phyloP scores from a whole-genome alignment of 2,888 invertebrate genomes.

The Agonopterix arenella region DNA sequence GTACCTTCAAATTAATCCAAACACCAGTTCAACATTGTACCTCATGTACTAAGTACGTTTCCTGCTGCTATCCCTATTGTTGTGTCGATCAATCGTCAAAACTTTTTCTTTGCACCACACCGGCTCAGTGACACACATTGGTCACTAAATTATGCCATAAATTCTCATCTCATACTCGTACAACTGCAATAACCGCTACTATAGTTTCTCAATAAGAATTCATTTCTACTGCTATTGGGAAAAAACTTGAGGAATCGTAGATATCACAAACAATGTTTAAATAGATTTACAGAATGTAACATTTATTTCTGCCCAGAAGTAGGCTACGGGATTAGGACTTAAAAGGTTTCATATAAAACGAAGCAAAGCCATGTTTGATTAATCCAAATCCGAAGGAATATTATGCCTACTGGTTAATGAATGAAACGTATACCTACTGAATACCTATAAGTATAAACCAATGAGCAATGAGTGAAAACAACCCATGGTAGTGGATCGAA shows the following conservation, averaged over 20 bases:
- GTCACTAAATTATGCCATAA: slow-evolving; percentile 42
- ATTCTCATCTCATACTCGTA: slow-evolving; percentile 31
- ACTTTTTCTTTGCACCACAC: slow-evolving; percentile 19
- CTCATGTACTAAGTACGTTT: neutral
- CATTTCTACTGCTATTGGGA: neutral
- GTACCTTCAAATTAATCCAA: neutral
- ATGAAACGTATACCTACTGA: too few species aligned
- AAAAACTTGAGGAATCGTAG: too few species aligned
- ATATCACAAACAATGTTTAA: too few species aligned
- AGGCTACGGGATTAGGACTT: too few species aligned
- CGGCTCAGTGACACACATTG: slow-evolving; percentile 40
- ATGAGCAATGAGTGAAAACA: neutral
- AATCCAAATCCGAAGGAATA: too few species aligned
- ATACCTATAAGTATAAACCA: too few species aligned
- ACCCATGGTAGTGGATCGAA: slow-evolving; percentile 1
- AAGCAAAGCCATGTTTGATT: too few species aligned
- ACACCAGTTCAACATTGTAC: neutral
- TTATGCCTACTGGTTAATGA: too few species aligned
- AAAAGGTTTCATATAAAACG: too few species aligned
- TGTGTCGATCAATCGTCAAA: slow-evolving; percentile 2
- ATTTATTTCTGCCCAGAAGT: too few species aligned
- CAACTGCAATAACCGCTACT: slow-evolving; percentile 16
- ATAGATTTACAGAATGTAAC: too few species aligned
- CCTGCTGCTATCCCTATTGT: slow-evolving; percentile 4
- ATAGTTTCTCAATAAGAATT: slow-evolving; percentile 4